A percentile compares a stretch with the other conserved stretches of the same genome.
phyloP scores from a whole-genome alignment of 1,140 invertebrate species.

The Drosophila burlai region DNA sequence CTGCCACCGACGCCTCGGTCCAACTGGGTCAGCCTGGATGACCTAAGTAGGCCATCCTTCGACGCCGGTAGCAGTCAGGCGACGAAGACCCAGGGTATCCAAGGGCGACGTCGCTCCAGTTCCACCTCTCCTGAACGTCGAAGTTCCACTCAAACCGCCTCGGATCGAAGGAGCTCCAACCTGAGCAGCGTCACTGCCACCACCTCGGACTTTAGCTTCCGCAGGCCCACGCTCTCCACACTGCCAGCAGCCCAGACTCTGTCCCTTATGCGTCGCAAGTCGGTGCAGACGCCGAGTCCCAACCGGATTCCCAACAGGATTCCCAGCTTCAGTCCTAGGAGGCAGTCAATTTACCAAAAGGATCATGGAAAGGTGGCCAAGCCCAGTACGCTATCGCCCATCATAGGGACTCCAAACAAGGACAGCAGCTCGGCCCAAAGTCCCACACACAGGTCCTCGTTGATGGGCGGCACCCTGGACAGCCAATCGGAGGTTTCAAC shows the following conservation, averaged over 20 bases:
- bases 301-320: slow-evolving; percentile 23
- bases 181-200: slow-evolving; percentile 72
- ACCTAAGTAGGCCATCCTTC: slow-evolving; percentile 48
- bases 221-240: slow-evolving; percentile 65
- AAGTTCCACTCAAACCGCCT: slow-evolving; percentile 80
- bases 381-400: slow-evolving; percentile 79
- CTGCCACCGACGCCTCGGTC: slow-evolving; percentile 52
- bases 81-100: not conserved
- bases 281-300: slow-evolving; percentile 43
- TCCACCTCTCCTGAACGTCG: slow-evolving; percentile 79
- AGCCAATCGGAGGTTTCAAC: slow-evolving; percentile 60
- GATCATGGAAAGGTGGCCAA: slow-evolving; percentile 72
- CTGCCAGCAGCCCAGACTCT: slow-evolving; percentile 54
- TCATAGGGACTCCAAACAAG: slow-evolving; percentile 84
- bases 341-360: slow-evolving; percentile 46
- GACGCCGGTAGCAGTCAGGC: slow-evolving; percentile 27
- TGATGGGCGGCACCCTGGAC: slow-evolving; percentile 24
- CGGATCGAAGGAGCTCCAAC: slow-evolving; percentile 80
- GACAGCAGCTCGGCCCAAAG: slow-evolving; percentile 74
- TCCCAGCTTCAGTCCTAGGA: slow-evolving; percentile 37
- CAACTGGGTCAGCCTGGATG: slow-evolving; percentile 80
- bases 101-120: slow-evolving; percentile 64
- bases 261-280: slow-evolving; percentile 59
- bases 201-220: slow-evolving; percentile 82
- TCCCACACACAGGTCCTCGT: slow-evolving; percentile 57